phyloP scores from a whole-genome alignment of 2,113 vertebrate species.

The Hystrix cristata region DNA sequence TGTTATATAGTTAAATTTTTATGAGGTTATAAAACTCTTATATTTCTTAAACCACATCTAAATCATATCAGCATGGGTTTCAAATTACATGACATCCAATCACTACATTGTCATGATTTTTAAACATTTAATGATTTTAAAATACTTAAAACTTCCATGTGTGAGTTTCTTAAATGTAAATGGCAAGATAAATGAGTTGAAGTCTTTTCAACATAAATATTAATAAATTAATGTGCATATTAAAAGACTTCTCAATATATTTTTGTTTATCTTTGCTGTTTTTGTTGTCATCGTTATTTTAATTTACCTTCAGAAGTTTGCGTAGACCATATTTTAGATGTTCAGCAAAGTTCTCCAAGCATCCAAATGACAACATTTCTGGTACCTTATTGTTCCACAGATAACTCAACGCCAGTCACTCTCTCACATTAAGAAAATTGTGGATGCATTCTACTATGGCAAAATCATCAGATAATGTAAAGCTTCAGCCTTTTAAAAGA shows the following conservation, averaged over 20 bases:
- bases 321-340: background rate
- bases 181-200: background rate
- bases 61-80: conserved; percentile 63
- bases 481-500: background rate
- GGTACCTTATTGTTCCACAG: background rate
- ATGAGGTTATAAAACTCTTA: conserved; percentile 68
- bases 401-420: background rate
- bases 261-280: background rate
- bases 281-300: background rate
- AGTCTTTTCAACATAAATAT: background rate
- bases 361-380: background rate
- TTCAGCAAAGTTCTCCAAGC: background rate
- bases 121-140: background rate
- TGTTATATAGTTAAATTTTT: conserved; percentile 76
- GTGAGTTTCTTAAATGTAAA: background rate
- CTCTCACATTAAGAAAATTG: background rate
- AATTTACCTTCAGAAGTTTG: background rate
- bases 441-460: background rate
- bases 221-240: background rate
- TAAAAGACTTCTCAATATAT: background rate
- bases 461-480: background rate
- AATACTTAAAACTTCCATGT: background rate
- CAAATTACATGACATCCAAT: conserved; percentile 58
- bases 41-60: conserved; percentile 73
- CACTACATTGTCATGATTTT: conserved; percentile 30